phyloP scores from a whole-genome alignment of 2,113 vertebrate species.

The Grammomys surdaster region DNA sequence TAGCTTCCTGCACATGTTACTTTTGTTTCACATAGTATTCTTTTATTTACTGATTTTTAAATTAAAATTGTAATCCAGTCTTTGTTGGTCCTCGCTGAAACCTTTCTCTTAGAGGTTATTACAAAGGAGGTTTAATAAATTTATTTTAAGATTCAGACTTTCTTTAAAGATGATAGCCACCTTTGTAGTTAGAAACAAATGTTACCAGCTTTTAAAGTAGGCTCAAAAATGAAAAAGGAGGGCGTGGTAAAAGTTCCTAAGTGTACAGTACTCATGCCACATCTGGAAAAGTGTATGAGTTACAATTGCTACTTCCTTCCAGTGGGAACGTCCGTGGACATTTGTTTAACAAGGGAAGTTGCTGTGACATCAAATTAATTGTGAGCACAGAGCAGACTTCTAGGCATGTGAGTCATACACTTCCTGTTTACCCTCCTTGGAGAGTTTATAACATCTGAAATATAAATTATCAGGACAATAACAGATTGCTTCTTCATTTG shows the following conservation, averaged over 20 bases:
- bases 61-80: neutral
- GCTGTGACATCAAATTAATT: slow-evolving; percentile 13
- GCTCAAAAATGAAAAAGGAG: neutral
- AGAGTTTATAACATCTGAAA: neutral
- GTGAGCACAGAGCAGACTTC: neutral
- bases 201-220: neutral
- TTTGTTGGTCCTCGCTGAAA: neutral
- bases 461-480: slow-evolving; percentile 49
- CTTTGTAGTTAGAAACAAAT: slow-evolving; percentile 31
- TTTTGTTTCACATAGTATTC: neutral
- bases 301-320: neutral
- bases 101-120: slow-evolving; percentile 28
- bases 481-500: neutral
- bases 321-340: neutral
- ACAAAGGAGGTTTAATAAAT: neutral
- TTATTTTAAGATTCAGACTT: slow-evolving; percentile 10
- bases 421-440: neutral
- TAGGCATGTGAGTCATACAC: neutral
- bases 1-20: neutral
- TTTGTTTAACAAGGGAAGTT: neutral
- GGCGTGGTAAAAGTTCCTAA: neutral
- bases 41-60: neutral
- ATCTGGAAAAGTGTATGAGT: neutral
- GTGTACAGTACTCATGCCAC: neutral
- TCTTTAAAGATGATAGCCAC: neutral